Evolutionary conservation across 2,113 vertebrate species (phyloP), one percentile per base, ranked within the genome.

Genomic region (Chauna torquata): DNA sequence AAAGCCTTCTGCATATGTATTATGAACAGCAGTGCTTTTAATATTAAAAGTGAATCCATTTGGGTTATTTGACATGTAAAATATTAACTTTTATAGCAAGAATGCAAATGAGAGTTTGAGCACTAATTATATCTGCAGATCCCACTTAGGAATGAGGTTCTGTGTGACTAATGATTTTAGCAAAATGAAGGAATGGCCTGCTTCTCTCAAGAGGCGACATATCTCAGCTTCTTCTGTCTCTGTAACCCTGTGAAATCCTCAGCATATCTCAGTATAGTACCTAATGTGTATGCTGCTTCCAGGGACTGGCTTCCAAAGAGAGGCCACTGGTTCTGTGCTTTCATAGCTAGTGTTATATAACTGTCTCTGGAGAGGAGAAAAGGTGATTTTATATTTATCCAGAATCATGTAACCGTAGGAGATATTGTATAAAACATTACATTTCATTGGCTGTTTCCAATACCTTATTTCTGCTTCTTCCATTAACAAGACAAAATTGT

Each of bases 1-100:
- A 95, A 96, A 95, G n/a, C 34, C n/a, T 95, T 96, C 84, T 97
- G 75, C 81, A 68, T 82, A 92, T 95, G 71, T 79, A 96, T 97
- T 91, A 92, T 94, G 91, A 96, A 80, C 82, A 82, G 72, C 64
- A 92, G 61, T 86, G 92, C 79, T 94, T 97, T 96, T 96, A 95
- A 95, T 91, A 88, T 79, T 96, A 86, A 79, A 94, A 90, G 86
- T 82, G 91, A 95, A 95, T 96, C 92, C 93, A 91, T 97, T 95
- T 6, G 28, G 85, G 84, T 94, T 96, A 92, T 94, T 95, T 97
- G 94, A 95, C 92, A 94, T 85, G 89, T 93, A 96, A 96, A 97
- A 96, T 97, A 97, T 92, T 97, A 97, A 96, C 76, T 97, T 96
- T 96, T 96, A 85, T 88, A 95, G 91, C 80, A 92, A 65, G 82